Evolutionary conservation across 2,113 vertebrate genomes (phyloP).

Genomic region (Colaptes auratus): DNA sequence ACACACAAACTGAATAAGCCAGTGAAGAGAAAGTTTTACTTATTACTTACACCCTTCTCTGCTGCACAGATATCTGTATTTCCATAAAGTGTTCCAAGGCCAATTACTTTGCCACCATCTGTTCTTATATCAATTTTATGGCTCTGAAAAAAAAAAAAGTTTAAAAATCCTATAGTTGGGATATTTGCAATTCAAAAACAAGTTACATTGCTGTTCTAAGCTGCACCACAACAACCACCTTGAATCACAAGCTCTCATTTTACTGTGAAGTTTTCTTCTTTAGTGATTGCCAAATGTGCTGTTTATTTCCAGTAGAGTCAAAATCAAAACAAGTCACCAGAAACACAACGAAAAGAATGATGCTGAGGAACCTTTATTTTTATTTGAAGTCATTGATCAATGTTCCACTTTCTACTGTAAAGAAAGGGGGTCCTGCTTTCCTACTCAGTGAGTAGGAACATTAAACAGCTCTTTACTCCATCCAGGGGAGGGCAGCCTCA

Average conservation of each 20-base stretch:
- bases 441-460: too few relatives aligned
- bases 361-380: background rate
- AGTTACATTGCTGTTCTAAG: background rate
- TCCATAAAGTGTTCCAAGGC: slow-evolving; percentile 88
- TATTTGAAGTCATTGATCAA: too few relatives aligned
- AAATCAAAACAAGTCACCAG: background rate
- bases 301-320: background rate
- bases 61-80: slow-evolving; percentile 85
- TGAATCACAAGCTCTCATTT: background rate
- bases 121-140: slow-evolving; percentile 85
- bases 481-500: too few relatives aligned
- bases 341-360: background rate
- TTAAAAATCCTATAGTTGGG: background rate
- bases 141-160: slow-evolving; percentile 76
- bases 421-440: too few relatives aligned
- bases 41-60: slow-evolving; percentile 83
- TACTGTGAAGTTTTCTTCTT: background rate
- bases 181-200: background rate
- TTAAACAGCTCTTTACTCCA: too few relatives aligned
- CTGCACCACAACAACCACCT: background rate
- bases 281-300: background rate
- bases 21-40: background rate
- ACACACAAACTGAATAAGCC: background rate
- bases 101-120: slow-evolving; percentile 85
- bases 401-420: too few relatives aligned